Base-by-base conservation (phyloP, 2,888 invertebrate species). In the Synanthedon tipuliformis region DNA sequence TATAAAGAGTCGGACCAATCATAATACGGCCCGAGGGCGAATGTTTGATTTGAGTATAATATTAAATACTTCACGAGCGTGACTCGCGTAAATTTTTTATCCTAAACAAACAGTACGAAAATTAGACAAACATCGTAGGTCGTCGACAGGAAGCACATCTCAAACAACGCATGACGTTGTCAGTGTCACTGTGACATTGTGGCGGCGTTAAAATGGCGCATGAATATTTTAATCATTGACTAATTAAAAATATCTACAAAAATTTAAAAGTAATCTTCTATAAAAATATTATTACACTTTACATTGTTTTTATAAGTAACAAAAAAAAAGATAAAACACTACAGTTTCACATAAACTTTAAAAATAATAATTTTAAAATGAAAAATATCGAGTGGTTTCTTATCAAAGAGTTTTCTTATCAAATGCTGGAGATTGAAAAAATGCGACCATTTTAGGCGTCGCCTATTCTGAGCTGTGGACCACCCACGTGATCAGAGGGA, bases 381-480 rank as follows among this genome's bases (percentile, higher is more conserved):
- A 34, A 8, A 34, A 34, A 34, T 10, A 34, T 34, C 3, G 34
- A 34, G 8, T 34, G 34, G 34, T 34, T 34, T 1, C 34, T 10
- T 10, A 34, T 34, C 7, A 34, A 34, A 34, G 10, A 34, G 1
- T 34, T 34, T 34, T 34, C 34, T 34, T 3, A 34, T 34, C 34
- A 10, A 34, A 8, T 34, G 7, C 34, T 10, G 34, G 2, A 8
- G 34, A 34, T 34, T 10, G 34, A 34, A 34, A 34, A 7, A 34
- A 34, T 3, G 71, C 60, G 54, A 63, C 66, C 61, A 62, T 65
- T 66, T 67, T 63, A 70, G 69, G 64, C 62, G 66, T 68, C 63
- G 68, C 73, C 81, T 82, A 85, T 85, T 83, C 69, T 67, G 72
- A 75, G 73, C 68, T 34, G 56, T 40, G 64, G 84, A 77, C 78